Percentiles rank a stretch among this genome's conserved stretches.
These are phyloP conservation scores for Chrysocyon brachyurus DNA, from an alignment of 2,797 vertebrate species.

Conservation along the genomic window DNA sequence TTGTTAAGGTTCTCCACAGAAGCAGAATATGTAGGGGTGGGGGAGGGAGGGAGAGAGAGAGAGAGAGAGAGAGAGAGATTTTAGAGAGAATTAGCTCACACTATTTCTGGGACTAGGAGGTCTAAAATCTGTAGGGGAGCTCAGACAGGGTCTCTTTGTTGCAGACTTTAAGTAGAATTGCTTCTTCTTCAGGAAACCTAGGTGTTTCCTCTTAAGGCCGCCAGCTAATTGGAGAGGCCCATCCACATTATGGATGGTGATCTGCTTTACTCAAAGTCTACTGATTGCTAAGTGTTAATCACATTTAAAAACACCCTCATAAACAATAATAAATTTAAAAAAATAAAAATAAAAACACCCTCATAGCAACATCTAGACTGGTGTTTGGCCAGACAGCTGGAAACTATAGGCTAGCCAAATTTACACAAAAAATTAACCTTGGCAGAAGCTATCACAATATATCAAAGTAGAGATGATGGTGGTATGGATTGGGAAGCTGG, in stretches of 20 bases:
- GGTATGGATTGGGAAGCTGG: too few relatives aligned
- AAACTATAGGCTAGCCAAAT: neutral
- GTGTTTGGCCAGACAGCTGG: neutral
- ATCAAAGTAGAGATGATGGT: neutral
- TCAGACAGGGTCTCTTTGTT: neutral
- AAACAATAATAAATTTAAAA: too few relatives aligned
- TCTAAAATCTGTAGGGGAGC: neutral
- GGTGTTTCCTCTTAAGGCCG: neutral
- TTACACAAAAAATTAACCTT: neutral
- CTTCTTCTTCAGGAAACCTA: neutral
- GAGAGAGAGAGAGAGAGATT: neutral
- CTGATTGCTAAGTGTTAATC: neutral
- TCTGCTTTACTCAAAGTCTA: neutral
- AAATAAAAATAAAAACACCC: neutral
- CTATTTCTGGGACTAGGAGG: neutral
- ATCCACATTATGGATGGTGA: neutral
- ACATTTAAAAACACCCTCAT: neutral
- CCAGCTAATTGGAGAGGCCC: neutral
- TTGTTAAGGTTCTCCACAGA: neutral
- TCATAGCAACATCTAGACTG: neutral
- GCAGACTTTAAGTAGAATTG: neutral
- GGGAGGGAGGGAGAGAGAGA: too few relatives aligned
- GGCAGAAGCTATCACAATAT: neutral
- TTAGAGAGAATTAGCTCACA: neutral
- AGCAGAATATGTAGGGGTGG: neutral